phyloP scores from a whole-genome alignment of 2,113 vertebrate species.

The Corvus cornix region DNA sequence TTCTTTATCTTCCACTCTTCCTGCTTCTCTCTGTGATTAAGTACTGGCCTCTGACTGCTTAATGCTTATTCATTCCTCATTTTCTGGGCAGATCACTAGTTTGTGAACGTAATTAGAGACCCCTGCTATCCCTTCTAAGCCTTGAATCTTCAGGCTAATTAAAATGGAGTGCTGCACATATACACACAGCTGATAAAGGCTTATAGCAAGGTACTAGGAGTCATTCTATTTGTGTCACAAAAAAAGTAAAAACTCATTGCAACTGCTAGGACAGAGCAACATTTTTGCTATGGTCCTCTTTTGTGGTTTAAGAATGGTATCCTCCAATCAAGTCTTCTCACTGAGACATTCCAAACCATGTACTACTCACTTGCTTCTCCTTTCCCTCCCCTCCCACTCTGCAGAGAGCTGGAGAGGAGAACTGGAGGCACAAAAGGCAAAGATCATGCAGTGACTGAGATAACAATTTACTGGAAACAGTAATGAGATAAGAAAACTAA shows the following conservation, averaged over 20 bases:
- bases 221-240: background rate
- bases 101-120: constrained; percentile 69
- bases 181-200: constrained; percentile 31
- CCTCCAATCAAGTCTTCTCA: background rate
- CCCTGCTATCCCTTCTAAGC: constrained; percentile 54
- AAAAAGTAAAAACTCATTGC: background rate
- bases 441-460: background rate
- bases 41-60: constrained; percentile 53
- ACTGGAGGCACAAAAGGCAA: background rate
- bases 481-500: background rate
- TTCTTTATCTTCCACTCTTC: constrained; percentile 47
- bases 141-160: constrained; percentile 68
- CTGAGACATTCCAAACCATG: background rate
- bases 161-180: constrained; percentile 52
- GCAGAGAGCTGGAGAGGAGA: background rate
- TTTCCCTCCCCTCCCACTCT: background rate
- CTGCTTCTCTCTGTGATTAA: constrained; percentile 47
- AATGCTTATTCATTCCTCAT: constrained; percentile 59
- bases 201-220: background rate
- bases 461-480: background rate
- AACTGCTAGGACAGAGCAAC: background rate
- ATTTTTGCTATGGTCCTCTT: background rate
- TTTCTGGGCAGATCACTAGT: constrained; percentile 61
- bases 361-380: background rate
- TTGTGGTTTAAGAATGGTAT: background rate